These are phyloP conservation scores for Benitochromis conjunctus DNA, from an alignment of 2,113 vertebrate genomes.

Conservation along the genomic window DNA sequence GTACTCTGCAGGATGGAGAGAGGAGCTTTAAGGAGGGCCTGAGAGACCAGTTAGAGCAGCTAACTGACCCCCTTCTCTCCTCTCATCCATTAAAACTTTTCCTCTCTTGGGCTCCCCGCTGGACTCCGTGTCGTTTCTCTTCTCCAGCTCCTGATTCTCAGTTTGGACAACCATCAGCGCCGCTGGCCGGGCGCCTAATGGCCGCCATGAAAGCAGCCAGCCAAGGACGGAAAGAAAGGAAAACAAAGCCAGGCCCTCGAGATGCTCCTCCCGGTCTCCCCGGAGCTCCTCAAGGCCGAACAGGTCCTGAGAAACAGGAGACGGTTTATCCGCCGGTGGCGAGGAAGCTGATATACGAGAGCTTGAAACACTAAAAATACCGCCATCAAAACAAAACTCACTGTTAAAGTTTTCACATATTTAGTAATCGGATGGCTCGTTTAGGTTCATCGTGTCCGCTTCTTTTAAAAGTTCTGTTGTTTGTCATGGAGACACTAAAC, in stretches of 20 bases:
- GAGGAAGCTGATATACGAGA: neutral
- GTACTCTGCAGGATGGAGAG: conserved; percentile 4
- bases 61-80: neutral
- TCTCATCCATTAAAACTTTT: conserved; percentile 23
- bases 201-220: neutral
- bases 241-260: neutral
- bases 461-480: neutral
- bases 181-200: conserved; percentile 18
- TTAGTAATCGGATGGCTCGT: neutral
- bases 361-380: neutral
- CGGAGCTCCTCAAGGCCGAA: neutral
- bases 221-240: neutral
- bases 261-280: neutral
- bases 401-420: neutral
- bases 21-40: neutral
- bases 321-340: neutral
- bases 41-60: conserved; percentile 33
- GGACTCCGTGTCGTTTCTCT: neutral
- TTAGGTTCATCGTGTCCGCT: neutral
- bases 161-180: neutral
- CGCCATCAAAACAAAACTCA: neutral
- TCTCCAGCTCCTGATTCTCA: conserved; percentile 1
- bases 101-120: neutral
- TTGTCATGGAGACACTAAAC: no score
- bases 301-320: neutral